Conservation (phyloP, 2,113 vertebrate genomes). For the Phycodurus eques region DNA sequence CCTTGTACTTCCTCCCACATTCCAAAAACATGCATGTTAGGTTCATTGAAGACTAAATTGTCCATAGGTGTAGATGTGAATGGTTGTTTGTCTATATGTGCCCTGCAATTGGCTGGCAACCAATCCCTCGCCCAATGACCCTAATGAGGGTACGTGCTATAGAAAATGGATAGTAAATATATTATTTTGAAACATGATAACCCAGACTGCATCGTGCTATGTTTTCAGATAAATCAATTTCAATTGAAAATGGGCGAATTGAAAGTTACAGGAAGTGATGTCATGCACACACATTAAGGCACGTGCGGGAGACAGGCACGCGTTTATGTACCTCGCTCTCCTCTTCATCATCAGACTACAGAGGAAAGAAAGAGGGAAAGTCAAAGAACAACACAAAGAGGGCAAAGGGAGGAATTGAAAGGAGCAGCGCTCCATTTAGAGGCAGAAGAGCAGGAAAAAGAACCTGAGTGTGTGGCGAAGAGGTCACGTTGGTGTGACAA, state of each 20-base stretch:
- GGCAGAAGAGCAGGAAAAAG: neutral
- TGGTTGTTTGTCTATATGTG: too few relatives aligned
- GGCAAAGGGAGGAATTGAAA: neutral
- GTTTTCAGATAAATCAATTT: neutral
- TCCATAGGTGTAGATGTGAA: neutral
- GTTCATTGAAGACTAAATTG: neutral
- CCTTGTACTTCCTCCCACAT: too few relatives aligned
- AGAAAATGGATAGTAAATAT: neutral
- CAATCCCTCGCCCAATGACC: too few relatives aligned
- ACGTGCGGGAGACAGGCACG: slow-evolving; percentile 22
- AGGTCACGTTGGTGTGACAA: neutral
- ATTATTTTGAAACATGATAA: neutral
- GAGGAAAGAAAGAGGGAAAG: slow-evolving; percentile 43
- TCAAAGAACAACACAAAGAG: slow-evolving; percentile 24
- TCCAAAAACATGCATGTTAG: too few relatives aligned
- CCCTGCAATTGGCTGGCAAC: too few relatives aligned
- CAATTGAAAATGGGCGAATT: neutral
- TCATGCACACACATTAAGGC: slow-evolving; percentile 41
- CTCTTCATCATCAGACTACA: slow-evolving; percentile 91
- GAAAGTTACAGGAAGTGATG: neutral
- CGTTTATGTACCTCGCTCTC: slow-evolving; percentile 77
- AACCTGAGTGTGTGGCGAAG: neutral
- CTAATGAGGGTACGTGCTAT: too few relatives aligned
- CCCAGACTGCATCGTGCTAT: neutral
- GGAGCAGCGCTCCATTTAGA: slow-evolving; percentile 6